Evolutionary conservation across 1,140 invertebrate genomes (phyloP), one percentile per base, ranked within the genome.

Genomic region (Gonioctena quinquepunctata): DNA sequence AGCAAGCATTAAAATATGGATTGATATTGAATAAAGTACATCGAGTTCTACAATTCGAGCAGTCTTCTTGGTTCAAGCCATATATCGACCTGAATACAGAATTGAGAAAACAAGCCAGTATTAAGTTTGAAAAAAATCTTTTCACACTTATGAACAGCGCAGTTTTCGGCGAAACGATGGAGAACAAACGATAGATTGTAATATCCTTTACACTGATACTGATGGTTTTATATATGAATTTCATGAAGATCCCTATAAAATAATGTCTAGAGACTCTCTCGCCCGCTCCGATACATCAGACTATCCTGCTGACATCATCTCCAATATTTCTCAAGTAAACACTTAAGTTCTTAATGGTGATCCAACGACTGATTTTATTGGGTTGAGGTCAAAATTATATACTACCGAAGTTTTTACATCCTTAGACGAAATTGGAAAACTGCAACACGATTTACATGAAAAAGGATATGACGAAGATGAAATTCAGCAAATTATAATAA

Each of bases 1-100:
- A 86, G 79, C 84, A 85, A 76, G 85, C 80, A 70, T 16, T 87
- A 23, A 56, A 80, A 60, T 19, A 80, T 66, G 87, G 86, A 27
- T 49, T 88, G 25, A 79, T 77, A 71, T 57, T 87, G 54, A 82
- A 69, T 52, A 85, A 86, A 81, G 80, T 88, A 42, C 80, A 88
- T 80, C 74, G 82, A 78, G 79, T 86, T 65, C 79, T 86, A 72
- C 73, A 82, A 81, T 88, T 89, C 78, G 78, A 84, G 27, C 86
- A 89, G 84, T 77, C 76, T 49, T 18, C 21, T 13, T 59, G 21
- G 56, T 26, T 59, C 7, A 59, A 59, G 25, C 7, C 5, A 19
- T 59, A 59, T 25, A 59, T 59, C 16, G 56, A 59, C 13, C 25
- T 59, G 56, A 25, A 59, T 59, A 59, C 19, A 0, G 1, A 8